phyloP scores from a whole-genome alignment of 2,113 vertebrate species.

The Hippocampus zosterae region DNA sequence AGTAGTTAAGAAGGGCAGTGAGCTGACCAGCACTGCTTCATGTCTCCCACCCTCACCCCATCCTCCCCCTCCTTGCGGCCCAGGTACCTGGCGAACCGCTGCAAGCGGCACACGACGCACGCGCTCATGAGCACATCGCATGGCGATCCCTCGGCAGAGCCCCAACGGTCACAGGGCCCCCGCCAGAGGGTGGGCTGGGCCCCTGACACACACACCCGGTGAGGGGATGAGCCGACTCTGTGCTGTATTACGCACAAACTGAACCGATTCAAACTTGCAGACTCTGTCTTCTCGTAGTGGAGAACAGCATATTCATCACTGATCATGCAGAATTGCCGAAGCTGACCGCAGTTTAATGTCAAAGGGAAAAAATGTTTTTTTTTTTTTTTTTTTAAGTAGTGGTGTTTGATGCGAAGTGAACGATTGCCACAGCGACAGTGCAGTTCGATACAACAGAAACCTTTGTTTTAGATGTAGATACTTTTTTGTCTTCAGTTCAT shows the following conservation, averaged over 20 bases:
- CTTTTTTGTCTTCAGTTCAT: neutral
- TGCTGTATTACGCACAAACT: slow-evolving; percentile 51
- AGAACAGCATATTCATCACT: neutral
- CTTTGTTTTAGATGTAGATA: slow-evolving; percentile 7
- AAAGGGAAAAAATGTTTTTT: neutral
- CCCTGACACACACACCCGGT: slow-evolving; percentile 87
- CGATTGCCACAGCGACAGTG: slow-evolving; percentile 12
- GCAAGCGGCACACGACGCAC: slow-evolving; percentile 97
- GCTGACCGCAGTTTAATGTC: slow-evolving; percentile 1
- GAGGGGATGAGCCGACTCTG: slow-evolving; percentile 74
- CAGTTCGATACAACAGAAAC: slow-evolving; percentile 7
- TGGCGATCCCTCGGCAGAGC: slow-evolving; percentile 88
- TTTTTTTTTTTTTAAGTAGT: neutral
- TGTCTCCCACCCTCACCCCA: slow-evolving; percentile 67
- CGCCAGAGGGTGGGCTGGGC: slow-evolving; percentile 93
- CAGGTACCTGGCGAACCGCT: slow-evolving; percentile 99
- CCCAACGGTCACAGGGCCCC: slow-evolving; percentile 89
- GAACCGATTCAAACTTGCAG: slow-evolving; percentile 25
- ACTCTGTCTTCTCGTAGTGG: neutral
- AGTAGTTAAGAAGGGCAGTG: slow-evolving; percentile 69
- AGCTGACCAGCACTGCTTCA: slow-evolving; percentile 78
- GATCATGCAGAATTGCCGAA: slow-evolving; percentile 13
- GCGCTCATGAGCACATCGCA: slow-evolving; percentile 86
- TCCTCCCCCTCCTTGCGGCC: slow-evolving; percentile 67
- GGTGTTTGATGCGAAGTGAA: slow-evolving; percentile 7